Percentiles rank a stretch among this genome's conserved stretches.
phyloP scores from a whole-genome alignment of 2,113 vertebrate species.

The Neoarius graeffei region DNA sequence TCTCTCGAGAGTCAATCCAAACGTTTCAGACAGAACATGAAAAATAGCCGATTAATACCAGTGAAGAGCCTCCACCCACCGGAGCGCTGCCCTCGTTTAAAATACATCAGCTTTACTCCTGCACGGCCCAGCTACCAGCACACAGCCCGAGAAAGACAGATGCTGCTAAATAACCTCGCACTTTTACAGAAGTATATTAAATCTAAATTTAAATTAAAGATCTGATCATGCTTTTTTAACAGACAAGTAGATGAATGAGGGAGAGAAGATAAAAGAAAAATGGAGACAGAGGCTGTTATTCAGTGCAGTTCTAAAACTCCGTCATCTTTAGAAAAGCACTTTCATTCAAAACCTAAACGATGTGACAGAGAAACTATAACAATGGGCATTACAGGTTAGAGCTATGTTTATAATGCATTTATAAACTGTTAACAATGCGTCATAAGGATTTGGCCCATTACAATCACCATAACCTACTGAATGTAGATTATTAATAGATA shows the following conservation, averaged over 20 bases:
- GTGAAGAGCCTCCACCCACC: slow-evolving; percentile 72
- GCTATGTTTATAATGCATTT: background rate
- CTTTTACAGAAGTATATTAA: background rate
- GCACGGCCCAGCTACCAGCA: background rate
- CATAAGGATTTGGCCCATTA: background rate
- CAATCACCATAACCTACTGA: background rate
- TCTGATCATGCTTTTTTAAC: background rate
- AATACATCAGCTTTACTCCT: slow-evolving; percentile 48
- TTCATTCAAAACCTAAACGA: background rate
- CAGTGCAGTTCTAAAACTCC: background rate
- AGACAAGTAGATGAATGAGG: background rate
- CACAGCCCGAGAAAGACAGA: background rate
- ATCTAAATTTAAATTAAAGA: slow-evolving; percentile 18
- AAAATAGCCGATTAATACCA: slow-evolving; percentile 80
- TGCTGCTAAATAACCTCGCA: background rate
- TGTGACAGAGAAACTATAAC: background rate
- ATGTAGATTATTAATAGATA: background rate
- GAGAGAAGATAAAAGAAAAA: background rate
- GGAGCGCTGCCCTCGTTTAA: slow-evolving; percentile 66
- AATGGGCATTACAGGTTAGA: background rate
- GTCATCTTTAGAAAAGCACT: slow-evolving; percentile 5
- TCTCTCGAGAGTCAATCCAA: slow-evolving; percentile 74
- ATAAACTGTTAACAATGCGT: background rate
- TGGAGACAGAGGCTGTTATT: background rate
- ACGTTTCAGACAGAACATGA: slow-evolving; percentile 72